Base-by-base conservation (phyloP, 2,888 invertebrate species). In the Podotricha telesiphe region DNA sequence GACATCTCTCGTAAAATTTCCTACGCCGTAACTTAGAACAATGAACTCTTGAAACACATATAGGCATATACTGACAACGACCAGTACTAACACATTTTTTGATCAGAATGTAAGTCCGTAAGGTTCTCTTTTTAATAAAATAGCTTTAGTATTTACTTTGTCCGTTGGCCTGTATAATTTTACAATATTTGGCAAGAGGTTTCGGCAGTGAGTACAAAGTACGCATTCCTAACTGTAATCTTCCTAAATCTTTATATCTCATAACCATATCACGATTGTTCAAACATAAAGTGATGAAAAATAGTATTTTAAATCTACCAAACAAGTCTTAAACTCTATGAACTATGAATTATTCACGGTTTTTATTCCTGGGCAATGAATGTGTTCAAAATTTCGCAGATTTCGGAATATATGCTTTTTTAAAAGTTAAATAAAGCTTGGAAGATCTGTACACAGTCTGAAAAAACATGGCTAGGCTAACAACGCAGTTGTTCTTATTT, bases 1-100 rank as follows among this genome's bases (percentile, higher is more conserved):
- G 83, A 85, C 83, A 86, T 88, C 83, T 90, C 85, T 85, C 86
- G 81, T 89, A 86, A 87, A 87, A 87, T 87, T 87, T 89, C 81
- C 86, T 88, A 84, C 79, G 78, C 69, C 72, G 74, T 73, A 78
- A 78, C 80, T 81, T 79, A 81, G 85, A 86, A 86, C 91, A 87
- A 87, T 89, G 91, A 92, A 88, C 91, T 81, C 78, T 76, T 37
- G 73, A 71, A 78, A 79, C 59, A 79, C 59, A 66, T 68, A 61
- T 45, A 45, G 22, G 65, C 67, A 53, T 68, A 64, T 61, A 50
- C 55, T 66, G 63, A 64, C 70, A 70, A 73, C 66, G 51, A 40
- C 55, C 65, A 51, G 65, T 37, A 55, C 37, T 45, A 42, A 62
- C 47, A 62, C 47, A 58, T 13, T 68, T 65, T 68, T 68, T 47